A percentile compares a stretch with the other conserved stretches of the same genome.
These are phyloP conservation scores for Leptinotarsa texana DNA, from an alignment of 1,140 invertebrate species.

Conservation along the genomic window DNA sequence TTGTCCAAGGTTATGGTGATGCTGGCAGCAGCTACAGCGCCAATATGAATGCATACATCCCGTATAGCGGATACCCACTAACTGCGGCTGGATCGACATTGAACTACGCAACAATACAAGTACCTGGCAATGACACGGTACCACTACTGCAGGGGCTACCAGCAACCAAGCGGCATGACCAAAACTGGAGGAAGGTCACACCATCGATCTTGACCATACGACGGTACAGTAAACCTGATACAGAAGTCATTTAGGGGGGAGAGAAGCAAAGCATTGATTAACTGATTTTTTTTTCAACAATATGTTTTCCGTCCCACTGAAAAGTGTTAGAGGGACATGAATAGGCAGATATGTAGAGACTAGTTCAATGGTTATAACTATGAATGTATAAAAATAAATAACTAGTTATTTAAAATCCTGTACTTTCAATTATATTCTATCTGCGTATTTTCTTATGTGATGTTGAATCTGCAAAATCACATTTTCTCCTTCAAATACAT, in stretches of 20 bases:
- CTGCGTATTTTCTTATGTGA: too few species aligned
- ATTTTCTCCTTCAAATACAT: too few species aligned
- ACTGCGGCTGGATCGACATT: conserved; percentile 1
- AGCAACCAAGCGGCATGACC: conserved; percentile 6
- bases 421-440: too few species aligned
- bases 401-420: too few species aligned
- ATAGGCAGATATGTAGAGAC: too few species aligned
- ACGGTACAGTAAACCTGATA: background rate
- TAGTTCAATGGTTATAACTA: too few species aligned
- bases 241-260: conserved; percentile 6
- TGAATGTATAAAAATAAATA: too few species aligned
- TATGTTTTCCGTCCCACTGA: too few species aligned
- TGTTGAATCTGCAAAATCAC: too few species aligned
- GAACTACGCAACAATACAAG: conserved; percentile 15
- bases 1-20: background rate
- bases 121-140: background rate
- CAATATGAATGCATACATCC: background rate
- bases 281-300: background rate
- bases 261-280: background rate
- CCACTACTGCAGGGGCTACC: background rate
- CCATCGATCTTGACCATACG: background rate
- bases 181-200: conserved; percentile 5
- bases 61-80: background rate
- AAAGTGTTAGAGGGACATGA: too few species aligned
- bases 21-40: background rate